These are phyloP conservation scores for Helogale parvula DNA, from an alignment of 2,113 vertebrate genomes.

Conservation along the genomic window DNA sequence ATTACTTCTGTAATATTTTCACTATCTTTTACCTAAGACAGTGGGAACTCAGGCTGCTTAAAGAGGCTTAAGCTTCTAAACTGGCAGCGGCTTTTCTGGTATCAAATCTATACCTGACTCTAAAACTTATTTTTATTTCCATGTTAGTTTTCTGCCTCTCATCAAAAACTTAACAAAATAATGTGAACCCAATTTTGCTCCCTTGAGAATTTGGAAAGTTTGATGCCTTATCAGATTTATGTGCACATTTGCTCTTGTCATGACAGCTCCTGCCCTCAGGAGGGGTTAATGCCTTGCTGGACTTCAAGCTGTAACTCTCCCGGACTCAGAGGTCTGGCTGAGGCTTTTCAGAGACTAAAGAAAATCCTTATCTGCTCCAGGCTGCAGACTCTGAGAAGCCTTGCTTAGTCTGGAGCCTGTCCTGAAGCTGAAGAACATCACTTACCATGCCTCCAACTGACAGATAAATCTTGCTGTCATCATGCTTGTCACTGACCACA, in stretches of 20 bases:
- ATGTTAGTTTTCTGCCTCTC: background rate
- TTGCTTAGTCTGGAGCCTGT: conserved; percentile 35
- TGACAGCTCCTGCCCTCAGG: background rate
- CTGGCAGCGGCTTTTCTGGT: background rate
- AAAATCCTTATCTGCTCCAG: conserved; percentile 20
- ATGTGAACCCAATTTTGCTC: conserved; percentile 48
- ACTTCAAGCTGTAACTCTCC: background rate
- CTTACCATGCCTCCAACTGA: conserved; percentile 35
- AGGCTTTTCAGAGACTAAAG: background rate
- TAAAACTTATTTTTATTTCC: conserved; percentile 22
- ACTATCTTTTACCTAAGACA: background rate
- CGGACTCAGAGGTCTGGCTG: background rate
- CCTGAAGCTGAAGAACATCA: conserved; percentile 24
- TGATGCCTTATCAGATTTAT: background rate
- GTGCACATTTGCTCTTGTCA: background rate
- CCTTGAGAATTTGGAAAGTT: background rate
- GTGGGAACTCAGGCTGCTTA: background rate
- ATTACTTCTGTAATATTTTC: conserved; percentile 17
- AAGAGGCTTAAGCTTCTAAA: background rate
- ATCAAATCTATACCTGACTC: conserved; percentile 1
- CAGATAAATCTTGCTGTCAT: conserved; percentile 33
- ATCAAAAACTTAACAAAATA: conserved; percentile 40
- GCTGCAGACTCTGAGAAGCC: background rate
- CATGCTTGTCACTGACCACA: conserved; percentile 45
- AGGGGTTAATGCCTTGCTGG: background rate